Evolutionary conservation across 2,888 invertebrate genomes (phyloP), one percentile per base, ranked within the genome.

Genomic region (Synergus itoensis): DNA sequence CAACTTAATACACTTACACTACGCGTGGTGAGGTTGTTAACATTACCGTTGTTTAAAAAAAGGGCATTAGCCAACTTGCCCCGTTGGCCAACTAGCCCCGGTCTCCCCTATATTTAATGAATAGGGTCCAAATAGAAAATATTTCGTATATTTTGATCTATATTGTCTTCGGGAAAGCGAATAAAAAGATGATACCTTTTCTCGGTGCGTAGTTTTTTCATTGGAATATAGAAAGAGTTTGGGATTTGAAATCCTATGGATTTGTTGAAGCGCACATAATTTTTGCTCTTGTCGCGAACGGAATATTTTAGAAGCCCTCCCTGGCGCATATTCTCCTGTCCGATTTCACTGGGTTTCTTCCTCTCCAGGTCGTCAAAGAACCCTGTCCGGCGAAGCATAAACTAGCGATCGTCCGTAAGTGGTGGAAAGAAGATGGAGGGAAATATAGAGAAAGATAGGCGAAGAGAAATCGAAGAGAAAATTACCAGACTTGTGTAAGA

Each of bases 281-380:
- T 73, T 53, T 57, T 73, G 28, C 53, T 53, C 73, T 48, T n/a
- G 73, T 53, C 73, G 65, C 57, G 57, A 77, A 77, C 40, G 79
- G 65, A 79, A 80, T 79, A 60, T 77, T 77, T 77, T n/a, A 77
- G 77, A 81, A 80, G 79, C 77, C 77, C 83, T 57, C 41, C 9
- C 12, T 62, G 60, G 41, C 53, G 43, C 43, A 63, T 63, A 76
- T 76, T 76, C 63, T 62, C 57, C 76, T 41, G 69, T 65, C 28
- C 57, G 41, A 77, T 7, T 63, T 41, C 14, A 7, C 62, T 60
- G 57, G 45, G 43, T 43, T 41, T 73, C 53, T 81, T 81, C 76
- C 81, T 81, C 79, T 28, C 21, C 41, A 77, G 28, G 62, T 41
- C 21, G 28, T 12, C 79, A 60, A 76, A 63, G 53, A 76, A 60